Percentiles rank a stretch among this genome's conserved stretches.
phyloP scores from a whole-genome alignment of 2,113 vertebrate genomes.

The Laterallus jamaicensis region DNA sequence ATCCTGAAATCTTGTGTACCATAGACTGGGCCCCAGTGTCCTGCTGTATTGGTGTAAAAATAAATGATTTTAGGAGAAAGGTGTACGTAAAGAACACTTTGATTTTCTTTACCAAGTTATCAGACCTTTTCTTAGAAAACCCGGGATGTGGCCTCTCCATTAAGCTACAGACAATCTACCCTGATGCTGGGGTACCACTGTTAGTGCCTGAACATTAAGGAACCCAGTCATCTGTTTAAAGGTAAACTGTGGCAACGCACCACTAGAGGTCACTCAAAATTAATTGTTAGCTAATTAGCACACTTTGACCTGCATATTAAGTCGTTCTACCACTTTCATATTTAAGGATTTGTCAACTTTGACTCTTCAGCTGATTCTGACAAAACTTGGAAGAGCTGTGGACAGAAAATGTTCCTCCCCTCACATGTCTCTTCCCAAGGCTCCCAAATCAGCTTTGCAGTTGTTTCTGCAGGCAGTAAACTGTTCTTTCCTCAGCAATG shows the following conservation, averaged over 20 bases:
- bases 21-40: rapidly evolving
- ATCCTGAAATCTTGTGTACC: rapidly evolving
- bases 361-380: not conserved
- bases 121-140: not conserved
- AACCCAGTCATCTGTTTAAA: not conserved
- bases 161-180: not conserved
- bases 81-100: not conserved
- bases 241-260: not conserved
- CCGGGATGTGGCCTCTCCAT: not conserved
- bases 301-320: not conserved
- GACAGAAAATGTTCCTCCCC: not conserved
- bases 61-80: not conserved
- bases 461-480: not conserved
- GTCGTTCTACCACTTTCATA: not conserved
- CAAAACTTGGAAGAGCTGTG: not conserved
- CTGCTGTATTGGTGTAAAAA: not conserved
- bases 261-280: slow-evolving; percentile 64
- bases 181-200: rapidly evolving
- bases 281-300: slow-evolving; percentile 55
- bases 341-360: not conserved
- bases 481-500: not conserved
- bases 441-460: not conserved
- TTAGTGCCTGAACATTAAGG: not conserved
- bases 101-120: not conserved
- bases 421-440: not conserved